phyloP scores from a whole-genome alignment of 2,113 vertebrate species.

The Trematocara zebra region DNA sequence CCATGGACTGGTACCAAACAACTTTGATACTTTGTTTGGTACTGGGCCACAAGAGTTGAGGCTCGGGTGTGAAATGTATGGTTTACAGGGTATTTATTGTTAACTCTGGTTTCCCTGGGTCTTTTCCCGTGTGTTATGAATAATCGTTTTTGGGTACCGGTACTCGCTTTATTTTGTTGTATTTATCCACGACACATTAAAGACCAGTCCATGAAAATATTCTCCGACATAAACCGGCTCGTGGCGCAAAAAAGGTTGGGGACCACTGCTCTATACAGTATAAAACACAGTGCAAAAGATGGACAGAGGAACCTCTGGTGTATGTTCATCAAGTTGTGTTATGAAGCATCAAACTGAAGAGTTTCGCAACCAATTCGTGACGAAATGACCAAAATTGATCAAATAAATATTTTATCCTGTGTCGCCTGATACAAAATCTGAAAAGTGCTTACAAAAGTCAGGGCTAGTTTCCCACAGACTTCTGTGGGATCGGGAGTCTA shows the following conservation, averaged over 20 bases:
- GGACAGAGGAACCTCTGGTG: background rate
- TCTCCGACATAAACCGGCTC: background rate
- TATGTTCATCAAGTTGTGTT: background rate
- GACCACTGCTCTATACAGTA: background rate
- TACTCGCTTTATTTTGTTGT: background rate
- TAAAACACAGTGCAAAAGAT: background rate
- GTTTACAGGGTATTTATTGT: background rate
- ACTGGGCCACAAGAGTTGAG: background rate
- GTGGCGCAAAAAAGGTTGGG: background rate
- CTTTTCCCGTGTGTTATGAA: background rate
- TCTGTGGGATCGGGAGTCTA: background rate
- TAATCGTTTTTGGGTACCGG: background rate
- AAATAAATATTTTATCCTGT: background rate
- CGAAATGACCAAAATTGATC: background rate
- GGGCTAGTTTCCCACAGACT: background rate
- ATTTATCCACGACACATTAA: background rate
- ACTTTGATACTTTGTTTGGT: background rate
- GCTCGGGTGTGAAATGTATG: background rate
- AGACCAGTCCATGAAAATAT: background rate
- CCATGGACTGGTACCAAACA: background rate
- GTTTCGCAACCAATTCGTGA: background rate
- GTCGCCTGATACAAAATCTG: background rate
- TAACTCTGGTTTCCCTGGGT: background rate
- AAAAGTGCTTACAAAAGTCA: background rate
- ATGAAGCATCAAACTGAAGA: background rate